These are phyloP conservation scores for Leucania comma DNA, from an alignment of 2,888 invertebrate species.

Conservation along the genomic window DNA sequence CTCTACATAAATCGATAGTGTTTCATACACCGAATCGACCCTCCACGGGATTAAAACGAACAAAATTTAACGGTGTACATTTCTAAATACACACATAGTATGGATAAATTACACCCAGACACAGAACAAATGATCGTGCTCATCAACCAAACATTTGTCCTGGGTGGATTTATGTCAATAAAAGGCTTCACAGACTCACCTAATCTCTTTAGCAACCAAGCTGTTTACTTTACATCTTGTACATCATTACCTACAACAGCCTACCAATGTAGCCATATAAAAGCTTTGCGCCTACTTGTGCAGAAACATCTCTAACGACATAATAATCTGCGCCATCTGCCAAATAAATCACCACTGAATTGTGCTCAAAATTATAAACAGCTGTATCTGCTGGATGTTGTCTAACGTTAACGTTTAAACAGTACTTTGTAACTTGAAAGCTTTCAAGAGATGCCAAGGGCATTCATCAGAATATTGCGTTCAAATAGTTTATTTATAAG, in stretches of 20 bases:
- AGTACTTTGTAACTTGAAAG: constrained; percentile 18
- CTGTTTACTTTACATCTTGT: not conserved
- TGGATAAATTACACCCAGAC: too few species aligned
- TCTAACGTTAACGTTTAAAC: constrained; percentile 33
- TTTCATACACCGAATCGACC: too few species aligned
- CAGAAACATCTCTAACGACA: constrained; percentile 24
- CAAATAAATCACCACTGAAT: constrained; percentile 48
- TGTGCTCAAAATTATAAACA: constrained; percentile 48
- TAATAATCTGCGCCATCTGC: constrained; percentile 39
- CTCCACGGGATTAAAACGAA: too few species aligned
- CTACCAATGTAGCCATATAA: constrained; percentile 19
- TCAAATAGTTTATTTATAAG: constrained; percentile 20
- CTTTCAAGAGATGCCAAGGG: constrained; percentile 12
- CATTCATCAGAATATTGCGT: not conserved
- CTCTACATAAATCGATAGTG: too few species aligned
- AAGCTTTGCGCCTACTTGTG: not conserved
- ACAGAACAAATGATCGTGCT: too few species aligned
- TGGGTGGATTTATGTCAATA: too few species aligned
- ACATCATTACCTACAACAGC: not conserved
- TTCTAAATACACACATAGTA: too few species aligned
- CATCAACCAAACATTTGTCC: too few species aligned
- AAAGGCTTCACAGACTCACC: not conserved
- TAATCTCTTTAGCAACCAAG: not conserved
- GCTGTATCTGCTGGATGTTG: constrained; percentile 23
- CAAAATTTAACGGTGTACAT: too few species aligned